Evolutionary conservation across 2,797 vertebrate species (phyloP).

Genomic region (Peromyscus aztecus): DNA sequence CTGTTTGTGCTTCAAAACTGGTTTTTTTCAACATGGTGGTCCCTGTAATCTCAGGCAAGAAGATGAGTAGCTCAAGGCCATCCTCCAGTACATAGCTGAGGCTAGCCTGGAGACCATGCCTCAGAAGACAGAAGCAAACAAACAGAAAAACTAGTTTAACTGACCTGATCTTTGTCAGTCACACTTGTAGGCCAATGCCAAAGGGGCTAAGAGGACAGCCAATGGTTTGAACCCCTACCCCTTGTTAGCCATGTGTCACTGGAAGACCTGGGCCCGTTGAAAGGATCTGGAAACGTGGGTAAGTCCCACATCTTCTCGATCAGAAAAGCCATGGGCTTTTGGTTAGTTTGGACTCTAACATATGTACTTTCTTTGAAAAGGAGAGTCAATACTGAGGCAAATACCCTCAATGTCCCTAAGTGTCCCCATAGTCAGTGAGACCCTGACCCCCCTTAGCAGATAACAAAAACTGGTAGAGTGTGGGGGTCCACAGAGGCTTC

Average conservation of each 20-base stretch:
- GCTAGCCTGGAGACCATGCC: too few species aligned
- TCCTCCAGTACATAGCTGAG: not conserved
- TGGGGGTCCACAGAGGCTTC: too few species aligned
- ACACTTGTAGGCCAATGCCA: not conserved
- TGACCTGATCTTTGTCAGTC: not conserved
- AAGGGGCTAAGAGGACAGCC: not conserved
- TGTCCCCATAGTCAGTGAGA: not conserved
- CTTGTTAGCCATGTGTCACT: not conserved
- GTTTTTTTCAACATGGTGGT: not conserved
- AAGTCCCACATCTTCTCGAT: not conserved
- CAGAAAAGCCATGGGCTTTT: not conserved
- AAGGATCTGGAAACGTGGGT: not conserved
- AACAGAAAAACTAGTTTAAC: not conserved
- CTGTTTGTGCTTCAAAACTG: not conserved
- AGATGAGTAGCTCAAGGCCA: not conserved
- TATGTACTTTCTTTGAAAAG: not conserved
- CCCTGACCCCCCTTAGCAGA: not conserved
- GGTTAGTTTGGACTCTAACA: not conserved
- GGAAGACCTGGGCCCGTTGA: not conserved
- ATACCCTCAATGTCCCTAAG: not conserved
- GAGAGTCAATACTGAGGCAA: not conserved
- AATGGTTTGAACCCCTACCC: not conserved
- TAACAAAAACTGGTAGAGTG: not conserved
- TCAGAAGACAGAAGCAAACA: not conserved
- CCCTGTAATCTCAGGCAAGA: not conserved